Evolutionary conservation across 1,140 invertebrate species (phyloP).

Genomic region (Leptopilina boulardi): DNA sequence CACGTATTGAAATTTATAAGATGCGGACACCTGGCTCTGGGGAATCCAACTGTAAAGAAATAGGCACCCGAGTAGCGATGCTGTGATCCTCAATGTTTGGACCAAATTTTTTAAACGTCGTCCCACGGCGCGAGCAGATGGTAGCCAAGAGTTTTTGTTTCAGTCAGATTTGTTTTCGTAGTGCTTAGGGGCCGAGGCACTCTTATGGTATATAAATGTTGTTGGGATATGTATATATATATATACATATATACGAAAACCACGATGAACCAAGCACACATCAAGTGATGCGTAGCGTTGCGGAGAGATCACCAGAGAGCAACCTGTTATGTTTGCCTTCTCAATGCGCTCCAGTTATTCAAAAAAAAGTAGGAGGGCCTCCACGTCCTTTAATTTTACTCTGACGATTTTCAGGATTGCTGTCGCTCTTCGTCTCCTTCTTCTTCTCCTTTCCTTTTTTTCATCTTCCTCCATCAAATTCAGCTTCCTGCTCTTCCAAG

Average conservation of each 20-base stretch:
- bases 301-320: conserved; percentile 46
- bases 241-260: not conserved
- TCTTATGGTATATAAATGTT: conserved; percentile 47
- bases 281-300: conserved; percentile 50
- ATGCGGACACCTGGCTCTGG: conserved; percentile 64
- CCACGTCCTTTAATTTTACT: conserved; percentile 8
- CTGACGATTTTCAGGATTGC: not conserved
- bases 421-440: not conserved
- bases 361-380: not conserved
- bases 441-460: not conserved
- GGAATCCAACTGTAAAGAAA: conserved; percentile 56
- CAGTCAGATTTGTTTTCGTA: conserved; percentile 66
- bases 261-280: conserved; percentile 44
- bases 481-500: not conserved
- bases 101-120: conserved; percentile 40
- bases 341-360: conserved; percentile 20
- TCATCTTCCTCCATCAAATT: not conserved
- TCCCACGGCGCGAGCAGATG: conserved; percentile 60
- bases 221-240: conserved; percentile 41
- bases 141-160: conserved; percentile 68
- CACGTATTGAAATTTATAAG: conserved; percentile 66
- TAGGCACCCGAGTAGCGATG: conserved; percentile 52
- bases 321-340: conserved; percentile 57
- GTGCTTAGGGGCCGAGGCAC: conserved; percentile 52
- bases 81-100: conserved; percentile 43